phyloP scores from a whole-genome alignment of 2,888 invertebrate genomes.

The Trissoscelio sp. region DNA sequence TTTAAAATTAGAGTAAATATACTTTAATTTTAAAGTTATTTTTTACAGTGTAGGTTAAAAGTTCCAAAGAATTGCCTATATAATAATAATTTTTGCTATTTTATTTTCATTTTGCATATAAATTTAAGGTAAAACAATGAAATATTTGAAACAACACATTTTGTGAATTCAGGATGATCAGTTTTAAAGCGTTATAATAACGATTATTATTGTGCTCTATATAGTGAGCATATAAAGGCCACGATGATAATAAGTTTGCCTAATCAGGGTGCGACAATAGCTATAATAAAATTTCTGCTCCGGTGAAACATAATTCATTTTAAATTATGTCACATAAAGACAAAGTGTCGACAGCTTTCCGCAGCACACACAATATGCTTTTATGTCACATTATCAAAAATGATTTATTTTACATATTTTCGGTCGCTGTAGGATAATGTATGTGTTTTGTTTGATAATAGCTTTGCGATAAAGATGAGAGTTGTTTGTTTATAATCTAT shows the following conservation, averaged over 20 bases:
- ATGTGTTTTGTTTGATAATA: not conserved
- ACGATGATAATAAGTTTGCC: constrained; percentile 34
- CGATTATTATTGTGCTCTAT: constrained; percentile 3
- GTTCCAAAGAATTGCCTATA: too few species aligned
- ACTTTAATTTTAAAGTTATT: too few species aligned
- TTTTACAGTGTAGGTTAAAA: too few species aligned
- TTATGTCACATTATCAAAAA: constrained; percentile 29
- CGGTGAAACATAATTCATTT: constrained; percentile 27
- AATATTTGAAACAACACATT: too few species aligned
- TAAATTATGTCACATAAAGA: constrained; percentile 39
- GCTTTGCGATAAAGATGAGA: not conserved
- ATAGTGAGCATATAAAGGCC: constrained; percentile 13
- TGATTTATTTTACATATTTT: constrained; percentile 34
- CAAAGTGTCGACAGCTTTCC: constrained; percentile 35
- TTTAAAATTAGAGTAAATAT: too few species aligned
- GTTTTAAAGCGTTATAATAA: constrained; percentile 6
- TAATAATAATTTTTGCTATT: too few species aligned
- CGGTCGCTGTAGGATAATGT: not conserved
- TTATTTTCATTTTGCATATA: too few species aligned
- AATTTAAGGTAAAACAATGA: too few species aligned
- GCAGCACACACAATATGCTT: constrained; percentile 15
- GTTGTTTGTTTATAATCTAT: not conserved
- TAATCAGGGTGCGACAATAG: constrained; percentile 39
- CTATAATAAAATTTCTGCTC: constrained; percentile 36
- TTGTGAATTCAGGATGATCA: too few species aligned